Conservation (phyloP, 92 coral and sea anemone species). For the Scolanthus callimorphus region DNA sequence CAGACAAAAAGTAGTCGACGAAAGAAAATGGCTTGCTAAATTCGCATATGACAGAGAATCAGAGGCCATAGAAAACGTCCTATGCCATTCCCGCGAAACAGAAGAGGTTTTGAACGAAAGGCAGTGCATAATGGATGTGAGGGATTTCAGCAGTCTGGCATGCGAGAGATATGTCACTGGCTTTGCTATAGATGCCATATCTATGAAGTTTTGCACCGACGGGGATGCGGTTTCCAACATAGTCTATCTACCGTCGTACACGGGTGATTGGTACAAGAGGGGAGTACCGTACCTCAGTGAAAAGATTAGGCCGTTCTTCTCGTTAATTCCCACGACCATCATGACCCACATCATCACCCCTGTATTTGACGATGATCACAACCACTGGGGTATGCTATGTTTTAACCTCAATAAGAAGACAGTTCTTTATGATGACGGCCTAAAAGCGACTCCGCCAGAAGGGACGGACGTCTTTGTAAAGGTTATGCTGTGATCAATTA, state of each 20-base stretch:
- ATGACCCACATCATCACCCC: conserved; percentile 6
- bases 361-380: background rate
- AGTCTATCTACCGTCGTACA: conserved; percentile 11
- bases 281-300: conserved; percentile 4
- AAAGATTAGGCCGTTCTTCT: background rate
- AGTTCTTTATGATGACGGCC: conserved; percentile 25
- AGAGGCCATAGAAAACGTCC: background rate
- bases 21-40: conserved; percentile 8
- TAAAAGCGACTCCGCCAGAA: conserved; percentile 16
- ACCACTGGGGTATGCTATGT: conserved; percentile 22
- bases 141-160: conserved; percentile 28
- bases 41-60: background rate
- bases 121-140: conserved; percentile 20
- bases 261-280: conserved; percentile 16
- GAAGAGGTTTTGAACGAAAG: conserved; percentile 20
- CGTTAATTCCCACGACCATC: background rate
- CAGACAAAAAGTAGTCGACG: conserved; percentile 11
- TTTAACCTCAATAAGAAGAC: conserved; percentile 2
- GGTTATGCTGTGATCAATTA: conserved; percentile 14
- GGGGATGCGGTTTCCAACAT: background rate
- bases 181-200: conserved; percentile 25
- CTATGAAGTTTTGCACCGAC: background rate
- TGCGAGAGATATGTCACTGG: conserved; percentile 34
- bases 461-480: conserved; percentile 2
- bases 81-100: conserved; percentile 5